Conservation (phyloP, 2,797 vertebrate genomes). For the Arrhamphus sclerolepis region DNA sequence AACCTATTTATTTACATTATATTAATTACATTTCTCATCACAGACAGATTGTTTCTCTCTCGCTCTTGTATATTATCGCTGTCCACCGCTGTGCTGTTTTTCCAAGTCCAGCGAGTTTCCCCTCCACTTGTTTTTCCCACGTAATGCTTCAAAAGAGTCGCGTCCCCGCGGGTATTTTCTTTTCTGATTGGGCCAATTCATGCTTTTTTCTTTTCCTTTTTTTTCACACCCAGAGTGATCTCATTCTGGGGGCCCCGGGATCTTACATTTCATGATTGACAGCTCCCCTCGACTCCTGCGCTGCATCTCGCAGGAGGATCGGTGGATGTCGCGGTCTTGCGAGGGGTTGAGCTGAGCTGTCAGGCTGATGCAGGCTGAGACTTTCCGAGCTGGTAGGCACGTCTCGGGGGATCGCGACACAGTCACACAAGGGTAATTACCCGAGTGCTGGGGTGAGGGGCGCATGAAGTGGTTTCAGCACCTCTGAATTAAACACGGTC, state of each 20-base stretch:
- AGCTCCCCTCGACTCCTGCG: conserved; percentile 41
- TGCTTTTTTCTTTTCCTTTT: too few relatives aligned
- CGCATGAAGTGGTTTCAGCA: conserved; percentile 58
- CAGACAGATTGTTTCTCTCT: too few relatives aligned
- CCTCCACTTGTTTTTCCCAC: conserved; percentile 29
- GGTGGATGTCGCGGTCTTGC: conserved; percentile 31
- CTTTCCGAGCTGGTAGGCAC: conserved; percentile 2
- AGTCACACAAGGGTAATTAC: conserved; percentile 63
- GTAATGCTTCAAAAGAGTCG: conserved; percentile 30
- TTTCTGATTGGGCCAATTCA: conserved; percentile 31
- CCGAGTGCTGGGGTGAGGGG: conserved; percentile 33
- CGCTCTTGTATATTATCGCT: neutral
- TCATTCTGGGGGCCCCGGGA: conserved; percentile 28
- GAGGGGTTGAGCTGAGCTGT: conserved; percentile 29
- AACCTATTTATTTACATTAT: too few relatives aligned
- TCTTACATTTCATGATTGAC: conserved; percentile 60
- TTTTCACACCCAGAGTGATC: conserved; percentile 39
- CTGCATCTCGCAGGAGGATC: conserved; percentile 32
- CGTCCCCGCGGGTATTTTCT: conserved; percentile 18
- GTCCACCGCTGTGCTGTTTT: neutral
- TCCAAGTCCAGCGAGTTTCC: conserved; percentile 3
- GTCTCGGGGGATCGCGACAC: conserved; percentile 36
- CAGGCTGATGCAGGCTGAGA: conserved; percentile 23
- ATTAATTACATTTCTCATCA: too few relatives aligned
- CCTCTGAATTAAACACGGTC: conserved; percentile 68